phyloP scores from a whole-genome alignment of 2,113 vertebrate species.

The Peromyscus polionotus region DNA sequence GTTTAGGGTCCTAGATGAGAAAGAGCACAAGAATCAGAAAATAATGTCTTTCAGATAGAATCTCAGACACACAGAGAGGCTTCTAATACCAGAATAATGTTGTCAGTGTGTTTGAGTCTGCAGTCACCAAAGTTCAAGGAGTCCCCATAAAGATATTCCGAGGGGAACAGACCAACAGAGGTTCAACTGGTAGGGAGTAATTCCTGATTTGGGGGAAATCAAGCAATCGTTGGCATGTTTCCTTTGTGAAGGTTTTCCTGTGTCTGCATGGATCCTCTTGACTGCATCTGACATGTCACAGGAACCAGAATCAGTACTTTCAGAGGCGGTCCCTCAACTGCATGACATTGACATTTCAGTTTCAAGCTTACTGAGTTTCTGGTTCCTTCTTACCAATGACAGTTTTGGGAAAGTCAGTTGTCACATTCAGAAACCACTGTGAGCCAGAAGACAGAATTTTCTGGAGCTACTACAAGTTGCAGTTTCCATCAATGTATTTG shows the following conservation, averaged over 20 bases:
- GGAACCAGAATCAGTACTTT: background rate
- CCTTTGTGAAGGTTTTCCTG: background rate
- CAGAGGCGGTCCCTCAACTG: background rate
- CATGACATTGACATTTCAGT: background rate
- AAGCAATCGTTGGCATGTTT: background rate
- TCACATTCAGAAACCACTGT: background rate
- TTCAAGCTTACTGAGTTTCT: background rate
- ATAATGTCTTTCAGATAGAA: background rate
- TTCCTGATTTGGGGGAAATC: background rate
- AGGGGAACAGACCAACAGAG: background rate
- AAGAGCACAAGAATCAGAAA: background rate
- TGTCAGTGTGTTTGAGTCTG: background rate
- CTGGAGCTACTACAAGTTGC: background rate
- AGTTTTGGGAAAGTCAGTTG: background rate
- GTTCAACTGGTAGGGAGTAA: background rate
- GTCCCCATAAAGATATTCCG: background rate
- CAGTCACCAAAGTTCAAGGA: background rate
- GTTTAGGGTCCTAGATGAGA: background rate
- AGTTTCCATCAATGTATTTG: background rate
- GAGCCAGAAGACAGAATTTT: background rate
- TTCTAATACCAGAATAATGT: background rate
- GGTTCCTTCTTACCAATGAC: background rate
- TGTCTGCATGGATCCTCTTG: background rate
- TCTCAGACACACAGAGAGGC: background rate
- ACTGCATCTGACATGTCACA: background rate